A percentile compares a stretch with the other conserved stretches of the same genome.
Conservation (phyloP, 2,797 vertebrate genomes). For the Microchirus variegatus region DNA sequence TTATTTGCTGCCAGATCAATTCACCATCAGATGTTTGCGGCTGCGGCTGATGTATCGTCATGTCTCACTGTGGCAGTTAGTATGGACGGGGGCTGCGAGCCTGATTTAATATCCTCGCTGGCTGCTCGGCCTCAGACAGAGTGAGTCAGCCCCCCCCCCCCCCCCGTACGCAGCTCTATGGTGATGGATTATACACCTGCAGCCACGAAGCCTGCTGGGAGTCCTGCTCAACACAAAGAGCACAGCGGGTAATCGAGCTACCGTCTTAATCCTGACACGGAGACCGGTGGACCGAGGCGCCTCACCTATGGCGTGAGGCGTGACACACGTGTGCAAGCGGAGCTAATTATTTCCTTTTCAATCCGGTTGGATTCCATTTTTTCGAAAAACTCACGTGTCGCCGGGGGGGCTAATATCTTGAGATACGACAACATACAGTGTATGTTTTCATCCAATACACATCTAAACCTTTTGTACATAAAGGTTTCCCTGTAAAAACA, state of each 20-base stretch:
- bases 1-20: constrained; percentile 14
- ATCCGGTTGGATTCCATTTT: no score
- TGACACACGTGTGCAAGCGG: neutral
- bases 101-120: constrained; percentile 62
- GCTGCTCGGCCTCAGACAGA: constrained; percentile 52
- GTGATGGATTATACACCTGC: constrained; percentile 78
- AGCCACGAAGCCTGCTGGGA: constrained; percentile 60
- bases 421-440: no score
- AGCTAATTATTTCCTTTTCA: constrained; percentile 9
- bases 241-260: constrained; percentile 49
- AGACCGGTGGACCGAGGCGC: constrained; percentile 24
- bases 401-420: no score
- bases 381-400: no score
- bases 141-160: constrained; percentile 66
- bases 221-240: constrained; percentile 51
- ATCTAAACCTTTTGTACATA: no score
- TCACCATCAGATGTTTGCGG: constrained; percentile 41
- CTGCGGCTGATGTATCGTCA: constrained; percentile 53
- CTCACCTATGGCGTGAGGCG: no score
- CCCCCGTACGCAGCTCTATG: constrained; percentile 46
- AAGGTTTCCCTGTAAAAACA: no score
- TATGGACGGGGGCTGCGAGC: constrained; percentile 50
- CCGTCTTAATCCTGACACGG: constrained; percentile 57
- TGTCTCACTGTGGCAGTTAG: constrained; percentile 48
- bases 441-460: no score